A percentile compares a stretch with the other conserved stretches of the same genome.
These are phyloP conservation scores for Platichthys stellatus DNA, from an alignment of 2,113 vertebrate genomes.

Conservation along the genomic window DNA sequence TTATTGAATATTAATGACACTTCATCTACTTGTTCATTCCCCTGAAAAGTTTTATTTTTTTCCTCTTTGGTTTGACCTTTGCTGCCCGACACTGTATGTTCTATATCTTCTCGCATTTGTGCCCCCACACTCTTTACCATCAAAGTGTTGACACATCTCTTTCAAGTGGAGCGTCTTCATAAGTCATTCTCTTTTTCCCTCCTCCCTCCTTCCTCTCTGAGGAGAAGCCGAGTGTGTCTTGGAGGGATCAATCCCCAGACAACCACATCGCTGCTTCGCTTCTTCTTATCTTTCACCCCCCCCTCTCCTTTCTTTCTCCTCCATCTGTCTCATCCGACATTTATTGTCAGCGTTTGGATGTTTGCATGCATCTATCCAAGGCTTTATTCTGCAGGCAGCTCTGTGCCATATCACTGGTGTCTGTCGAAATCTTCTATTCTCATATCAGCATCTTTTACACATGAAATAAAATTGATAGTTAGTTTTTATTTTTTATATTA, in stretches of 20 bases:
- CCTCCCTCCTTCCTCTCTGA: constrained; percentile 55
- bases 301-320: constrained; percentile 30
- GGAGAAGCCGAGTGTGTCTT: constrained; percentile 64
- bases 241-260: constrained; percentile 71
- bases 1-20: background rate
- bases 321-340: constrained; percentile 51
- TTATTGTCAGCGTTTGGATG: constrained; percentile 26
- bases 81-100: constrained; percentile 31
- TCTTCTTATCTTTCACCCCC: constrained; percentile 39
- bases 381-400: constrained; percentile 27
- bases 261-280: constrained; percentile 39
- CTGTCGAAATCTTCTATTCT: background rate
- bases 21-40: background rate
- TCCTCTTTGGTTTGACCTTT: constrained; percentile 47
- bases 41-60: constrained; percentile 34
- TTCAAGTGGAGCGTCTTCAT: constrained; percentile 76
- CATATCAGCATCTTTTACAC: constrained; percentile 9
- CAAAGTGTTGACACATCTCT: constrained; percentile 74
- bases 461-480: background rate
- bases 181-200: constrained; percentile 76
- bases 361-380: constrained; percentile 41
- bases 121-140: constrained; percentile 60
- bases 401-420: constrained; percentile 10
- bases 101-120: constrained; percentile 37
- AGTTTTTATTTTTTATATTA: constrained; percentile 11